phyloP scores from a whole-genome alignment of 1,140 invertebrate genomes.

The Panagrolaimus sp. region DNA sequence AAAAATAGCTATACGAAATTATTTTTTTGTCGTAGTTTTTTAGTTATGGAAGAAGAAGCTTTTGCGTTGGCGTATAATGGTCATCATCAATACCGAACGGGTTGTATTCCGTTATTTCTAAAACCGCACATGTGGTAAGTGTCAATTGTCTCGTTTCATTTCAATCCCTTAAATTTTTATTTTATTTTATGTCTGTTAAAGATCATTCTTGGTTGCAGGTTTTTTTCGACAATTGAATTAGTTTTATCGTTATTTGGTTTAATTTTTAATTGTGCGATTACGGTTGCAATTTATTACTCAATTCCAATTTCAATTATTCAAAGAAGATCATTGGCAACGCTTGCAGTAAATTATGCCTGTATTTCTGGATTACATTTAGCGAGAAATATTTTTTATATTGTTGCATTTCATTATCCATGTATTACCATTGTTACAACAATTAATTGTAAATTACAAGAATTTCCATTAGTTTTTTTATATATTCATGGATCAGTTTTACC shows the following conservation, averaged over 20 bases:
- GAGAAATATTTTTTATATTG: conserved; percentile 25
- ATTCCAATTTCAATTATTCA: conserved; percentile 19
- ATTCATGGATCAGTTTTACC: conserved; percentile 23
- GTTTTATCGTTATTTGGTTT: conserved; percentile 13
- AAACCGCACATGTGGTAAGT: conserved; percentile 14
- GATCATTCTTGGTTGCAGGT: neutral
- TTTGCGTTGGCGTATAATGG: no score
- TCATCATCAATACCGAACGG: neutral
- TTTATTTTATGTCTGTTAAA: no score
- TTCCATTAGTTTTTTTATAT: conserved; percentile 32
- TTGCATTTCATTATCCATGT: conserved; percentile 25
- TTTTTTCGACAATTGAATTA: conserved; percentile 7
- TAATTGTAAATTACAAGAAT: conserved; percentile 34
- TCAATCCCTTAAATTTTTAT: neutral
- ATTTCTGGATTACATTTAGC: conserved; percentile 31
- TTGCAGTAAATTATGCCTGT: conserved; percentile 29
- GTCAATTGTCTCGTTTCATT: neutral
- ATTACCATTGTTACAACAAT: conserved; percentile 31
- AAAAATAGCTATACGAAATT: no score
- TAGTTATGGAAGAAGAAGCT: no score
- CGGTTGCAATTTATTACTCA: conserved; percentile 20
- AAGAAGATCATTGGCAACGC: conserved; percentile 24
- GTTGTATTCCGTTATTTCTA: neutral
- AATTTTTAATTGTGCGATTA: conserved; percentile 20
- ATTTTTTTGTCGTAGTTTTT: no score